phyloP scores from a whole-genome alignment of 2,113 vertebrate species.

The Tapirus terrestris region DNA sequence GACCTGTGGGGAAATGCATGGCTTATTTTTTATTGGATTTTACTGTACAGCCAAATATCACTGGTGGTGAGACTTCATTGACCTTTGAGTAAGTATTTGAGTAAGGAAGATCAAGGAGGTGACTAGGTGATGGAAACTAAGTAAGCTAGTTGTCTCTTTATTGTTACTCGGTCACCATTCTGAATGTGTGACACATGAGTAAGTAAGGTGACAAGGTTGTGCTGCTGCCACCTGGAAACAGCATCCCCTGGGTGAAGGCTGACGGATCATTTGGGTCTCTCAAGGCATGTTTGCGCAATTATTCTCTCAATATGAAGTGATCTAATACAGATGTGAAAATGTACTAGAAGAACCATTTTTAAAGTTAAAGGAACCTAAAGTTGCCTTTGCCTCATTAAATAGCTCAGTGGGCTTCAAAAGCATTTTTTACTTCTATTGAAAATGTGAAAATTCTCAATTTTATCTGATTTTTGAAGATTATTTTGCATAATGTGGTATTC shows the following conservation, averaged over 20 bases:
- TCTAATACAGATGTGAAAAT: not conserved
- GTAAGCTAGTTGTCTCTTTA: not conserved
- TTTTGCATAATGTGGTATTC: not conserved
- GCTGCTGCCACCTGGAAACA: too few relatives aligned
- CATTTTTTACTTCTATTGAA: not conserved
- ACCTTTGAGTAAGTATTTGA: not conserved
- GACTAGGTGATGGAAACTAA: not conserved
- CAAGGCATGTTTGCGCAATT: not conserved
- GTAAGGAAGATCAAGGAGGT: not conserved
- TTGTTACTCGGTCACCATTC: not conserved
- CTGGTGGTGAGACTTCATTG: not conserved
- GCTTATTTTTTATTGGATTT: constrained; percentile 50
- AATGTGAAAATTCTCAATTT: not conserved
- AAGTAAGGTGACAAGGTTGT: not conserved
- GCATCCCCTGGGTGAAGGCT: not conserved
- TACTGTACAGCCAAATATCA: not conserved
- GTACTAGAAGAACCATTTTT: not conserved
- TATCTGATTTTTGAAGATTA: not conserved
- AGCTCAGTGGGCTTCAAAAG: constrained; percentile 5
- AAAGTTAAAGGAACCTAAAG: not conserved
- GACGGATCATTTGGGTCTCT: not conserved
- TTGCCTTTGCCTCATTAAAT: constrained; percentile 12
- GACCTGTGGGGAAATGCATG: constrained; percentile 5
- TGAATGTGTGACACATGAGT: not conserved
- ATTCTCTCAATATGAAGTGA: not conserved